Evolutionary conservation across 1,140 invertebrate genomes (phyloP).

Genomic region (Pemphigus obesinymphae): DNA sequence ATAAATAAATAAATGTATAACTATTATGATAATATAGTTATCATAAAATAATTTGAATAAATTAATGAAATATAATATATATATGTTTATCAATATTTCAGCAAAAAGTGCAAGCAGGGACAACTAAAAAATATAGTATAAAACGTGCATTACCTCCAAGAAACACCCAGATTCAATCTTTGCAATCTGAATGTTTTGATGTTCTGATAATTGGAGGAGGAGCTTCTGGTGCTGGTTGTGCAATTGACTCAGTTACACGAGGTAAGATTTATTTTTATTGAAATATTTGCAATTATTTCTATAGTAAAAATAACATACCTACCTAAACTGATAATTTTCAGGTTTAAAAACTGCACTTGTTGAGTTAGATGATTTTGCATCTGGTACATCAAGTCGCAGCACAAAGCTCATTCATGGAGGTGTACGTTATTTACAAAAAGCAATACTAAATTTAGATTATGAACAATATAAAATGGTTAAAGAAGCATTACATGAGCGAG

Average conservation of each 20-base stretch:
- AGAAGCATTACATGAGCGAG: conserved; percentile 92
- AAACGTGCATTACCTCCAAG: conserved; percentile 74
- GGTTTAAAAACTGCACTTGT: conserved; percentile 93
- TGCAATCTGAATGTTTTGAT: conserved; percentile 78
- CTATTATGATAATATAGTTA: neutral
- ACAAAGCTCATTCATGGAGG: conserved; percentile 99
- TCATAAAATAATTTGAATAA: neutral
- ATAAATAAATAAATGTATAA: no score
- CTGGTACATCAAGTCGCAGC: conserved; percentile 91
- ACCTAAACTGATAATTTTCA: conserved; percentile 48
- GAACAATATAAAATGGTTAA: conserved; percentile 97
- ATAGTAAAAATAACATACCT: neutral
- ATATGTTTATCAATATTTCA: conserved; percentile 22
- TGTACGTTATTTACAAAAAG: conserved; percentile 95
- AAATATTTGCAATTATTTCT: neutral
- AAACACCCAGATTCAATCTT: conserved; percentile 71
- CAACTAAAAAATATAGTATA: neutral
- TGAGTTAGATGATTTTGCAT: conserved; percentile 95
- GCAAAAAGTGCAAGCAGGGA: conserved; percentile 19
- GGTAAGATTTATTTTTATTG: conserved; percentile 53
- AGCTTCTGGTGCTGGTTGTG: conserved; percentile 89
- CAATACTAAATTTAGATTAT: conserved; percentile 87
- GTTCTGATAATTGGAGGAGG: conserved; percentile 94
- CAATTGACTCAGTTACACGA: conserved; percentile 83
- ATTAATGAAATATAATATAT: neutral